Percentiles rank a stretch among this genome's conserved stretches.
Evolutionary conservation across 1,140 invertebrate species (phyloP).

Genomic region (Drosophila ficusphila): DNA sequence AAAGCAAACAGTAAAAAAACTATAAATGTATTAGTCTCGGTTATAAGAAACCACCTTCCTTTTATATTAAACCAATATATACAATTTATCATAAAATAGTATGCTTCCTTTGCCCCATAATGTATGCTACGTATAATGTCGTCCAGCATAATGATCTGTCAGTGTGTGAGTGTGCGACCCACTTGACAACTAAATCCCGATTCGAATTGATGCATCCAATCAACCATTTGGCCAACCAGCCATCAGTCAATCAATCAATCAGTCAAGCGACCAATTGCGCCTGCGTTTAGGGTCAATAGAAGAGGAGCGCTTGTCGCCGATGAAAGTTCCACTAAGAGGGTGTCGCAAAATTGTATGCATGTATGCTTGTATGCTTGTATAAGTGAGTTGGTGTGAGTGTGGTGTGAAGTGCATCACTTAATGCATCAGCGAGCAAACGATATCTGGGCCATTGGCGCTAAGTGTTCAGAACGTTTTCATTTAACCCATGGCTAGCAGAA

Average conservation of each 20-base stretch:
- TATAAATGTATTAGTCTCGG: no score
- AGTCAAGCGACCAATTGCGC: constrained; percentile 53
- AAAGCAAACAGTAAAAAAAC: not conserved
- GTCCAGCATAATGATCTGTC: constrained; percentile 1
- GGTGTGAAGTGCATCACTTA: constrained; percentile 56
- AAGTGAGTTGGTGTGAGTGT: constrained; percentile 1
- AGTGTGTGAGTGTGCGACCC: constrained; percentile 3
- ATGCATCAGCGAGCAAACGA: constrained; percentile 59
- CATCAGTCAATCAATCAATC: constrained; percentile 68
- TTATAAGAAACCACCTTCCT: no score
- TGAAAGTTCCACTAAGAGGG: constrained; percentile 36
- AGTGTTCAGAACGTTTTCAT: constrained; percentile 53
- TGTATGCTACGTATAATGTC: constrained; percentile 7
- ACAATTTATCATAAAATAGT: not conserved
- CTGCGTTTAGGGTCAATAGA: constrained; percentile 54
- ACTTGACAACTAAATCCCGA: constrained; percentile 51
- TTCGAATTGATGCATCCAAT: constrained; percentile 41
- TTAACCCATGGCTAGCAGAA: constrained; percentile 7
- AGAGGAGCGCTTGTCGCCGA: constrained; percentile 52
- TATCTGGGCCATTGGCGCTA: constrained; percentile 65
- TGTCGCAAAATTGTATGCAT: constrained; percentile 8
- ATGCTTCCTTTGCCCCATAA: not conserved
- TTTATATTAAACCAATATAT: no score
- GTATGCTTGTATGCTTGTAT: constrained; percentile 7
- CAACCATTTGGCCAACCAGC: constrained; percentile 44